Percentiles rank a stretch among this genome's conserved stretches.
Evolutionary conservation across 2,113 vertebrate species (phyloP).

Genomic region (Neomonachus schauinslandi): DNA sequence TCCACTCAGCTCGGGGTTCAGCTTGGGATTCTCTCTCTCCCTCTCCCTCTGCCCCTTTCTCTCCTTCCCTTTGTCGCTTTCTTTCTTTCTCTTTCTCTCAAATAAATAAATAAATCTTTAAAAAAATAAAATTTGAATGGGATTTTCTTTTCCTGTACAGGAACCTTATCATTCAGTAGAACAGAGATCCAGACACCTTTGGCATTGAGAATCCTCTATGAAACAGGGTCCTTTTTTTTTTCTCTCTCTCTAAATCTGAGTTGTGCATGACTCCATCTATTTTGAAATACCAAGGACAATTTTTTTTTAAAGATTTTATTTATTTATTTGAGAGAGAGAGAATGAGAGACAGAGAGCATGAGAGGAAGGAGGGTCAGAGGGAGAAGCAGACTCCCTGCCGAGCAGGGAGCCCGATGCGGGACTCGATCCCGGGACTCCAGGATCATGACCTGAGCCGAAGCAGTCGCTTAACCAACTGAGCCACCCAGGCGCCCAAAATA

Average conservation of each 20-base stretch:
- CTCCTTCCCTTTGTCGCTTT: not conserved
- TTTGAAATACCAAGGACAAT: slow-evolving; percentile 67
- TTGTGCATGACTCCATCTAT: not conserved
- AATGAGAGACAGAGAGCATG: too few species aligned
- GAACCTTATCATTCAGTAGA: not conserved
- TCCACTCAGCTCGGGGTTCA: too few species aligned
- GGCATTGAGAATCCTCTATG: slow-evolving; percentile 51
- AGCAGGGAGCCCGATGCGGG: too few species aligned
- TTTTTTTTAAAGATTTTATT: too few species aligned
- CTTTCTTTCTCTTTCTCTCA: not conserved
- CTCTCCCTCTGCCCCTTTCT: not conserved
- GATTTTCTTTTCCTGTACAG: not conserved
- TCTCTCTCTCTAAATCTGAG: not conserved
- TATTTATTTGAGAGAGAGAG: too few species aligned
- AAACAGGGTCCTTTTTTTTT: not conserved
- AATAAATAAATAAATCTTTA: not conserved
- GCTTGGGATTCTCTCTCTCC: not conserved
- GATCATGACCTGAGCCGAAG: too few species aligned
- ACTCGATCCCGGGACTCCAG: too few species aligned
- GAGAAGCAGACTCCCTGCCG: too few species aligned
- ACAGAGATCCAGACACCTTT: not conserved
- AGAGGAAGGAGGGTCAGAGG: too few species aligned
- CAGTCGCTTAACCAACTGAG: too few species aligned
- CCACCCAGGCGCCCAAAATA: too few species aligned
- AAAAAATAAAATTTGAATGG: not conserved